Percentiles rank a stretch among this genome's conserved stretches.
Conservation (phyloP, 2,113 vertebrate genomes). For the Nerophis ophidion region DNA sequence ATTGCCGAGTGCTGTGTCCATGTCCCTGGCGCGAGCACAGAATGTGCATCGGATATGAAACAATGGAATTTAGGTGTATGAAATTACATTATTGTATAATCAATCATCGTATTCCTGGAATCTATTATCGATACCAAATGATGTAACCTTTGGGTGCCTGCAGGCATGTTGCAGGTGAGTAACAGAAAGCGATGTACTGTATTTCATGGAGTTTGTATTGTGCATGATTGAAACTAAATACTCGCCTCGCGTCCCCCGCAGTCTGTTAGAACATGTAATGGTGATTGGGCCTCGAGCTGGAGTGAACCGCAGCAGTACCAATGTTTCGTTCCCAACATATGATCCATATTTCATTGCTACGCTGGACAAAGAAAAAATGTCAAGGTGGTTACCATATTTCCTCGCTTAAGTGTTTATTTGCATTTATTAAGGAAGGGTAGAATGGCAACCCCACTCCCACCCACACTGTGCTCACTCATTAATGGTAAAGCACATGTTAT, state of each 20-base stretch:
- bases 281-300: slow-evolving; percentile 21
- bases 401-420: slow-evolving; percentile 57
- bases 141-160: slow-evolving; percentile 6
- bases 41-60: slow-evolving; percentile 18
- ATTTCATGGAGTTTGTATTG: background rate
- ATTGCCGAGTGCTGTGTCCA: slow-evolving; percentile 4
- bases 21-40: slow-evolving; percentile 11
- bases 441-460: slow-evolving; percentile 16
- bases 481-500: no score
- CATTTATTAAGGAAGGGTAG: slow-evolving; percentile 48
- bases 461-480: no score
- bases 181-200: background rate
- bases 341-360: slow-evolving; percentile 43
- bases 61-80: slow-evolving; percentile 27
- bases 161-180: background rate
- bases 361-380: slow-evolving; percentile 47
- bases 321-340: slow-evolving; percentile 30
- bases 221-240: slow-evolving; percentile 1
- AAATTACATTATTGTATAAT: slow-evolving; percentile 30
- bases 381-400: slow-evolving; percentile 54
- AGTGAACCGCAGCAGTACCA: slow-evolving; percentile 17
- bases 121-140: slow-evolving; percentile 17
- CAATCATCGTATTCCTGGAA: slow-evolving; percentile 34
- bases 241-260: background rate
- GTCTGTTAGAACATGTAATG: slow-evolving; percentile 18